phyloP scores from a whole-genome alignment of 2,797 vertebrate genomes.

The Cheirogaleus major region DNA sequence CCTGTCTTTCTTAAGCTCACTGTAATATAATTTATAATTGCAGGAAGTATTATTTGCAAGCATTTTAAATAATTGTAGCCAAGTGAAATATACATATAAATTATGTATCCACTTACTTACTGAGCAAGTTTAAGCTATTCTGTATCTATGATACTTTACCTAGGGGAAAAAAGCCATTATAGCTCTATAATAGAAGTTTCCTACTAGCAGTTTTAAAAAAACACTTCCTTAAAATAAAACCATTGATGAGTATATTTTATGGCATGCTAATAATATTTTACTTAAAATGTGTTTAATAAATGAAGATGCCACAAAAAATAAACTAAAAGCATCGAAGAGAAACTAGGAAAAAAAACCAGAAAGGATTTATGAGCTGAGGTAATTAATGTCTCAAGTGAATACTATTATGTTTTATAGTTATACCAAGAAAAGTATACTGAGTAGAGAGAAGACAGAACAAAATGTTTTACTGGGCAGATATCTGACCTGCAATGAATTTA shows the following conservation, averaged over 20 bases:
- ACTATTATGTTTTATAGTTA: neutral
- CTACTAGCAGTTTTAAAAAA: neutral
- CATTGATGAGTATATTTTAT: neutral
- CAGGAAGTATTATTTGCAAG: slow-evolving; percentile 17
- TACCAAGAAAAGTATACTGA: neutral
- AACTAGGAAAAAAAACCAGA: neutral
- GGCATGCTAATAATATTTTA: neutral
- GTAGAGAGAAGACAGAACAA: neutral
- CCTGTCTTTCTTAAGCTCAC: neutral
- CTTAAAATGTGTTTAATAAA: neutral
- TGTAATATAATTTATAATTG: neutral
- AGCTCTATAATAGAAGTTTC: neutral
- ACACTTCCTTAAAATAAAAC: slow-evolving; percentile 11
- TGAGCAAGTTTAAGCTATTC: neutral
- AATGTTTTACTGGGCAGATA: neutral
- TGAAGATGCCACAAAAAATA: neutral
- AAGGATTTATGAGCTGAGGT: neutral
- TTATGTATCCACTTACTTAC: neutral
- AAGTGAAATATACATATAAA: neutral
- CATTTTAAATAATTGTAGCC: neutral
- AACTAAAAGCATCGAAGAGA: slow-evolving; percentile 8
- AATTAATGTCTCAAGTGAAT: neutral
- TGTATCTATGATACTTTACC: neutral
- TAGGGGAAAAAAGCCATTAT: neutral
- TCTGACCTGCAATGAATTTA: neutral